These are phyloP conservation scores for Eristalinus aeneus DNA, from an alignment of 2,888 invertebrate genomes.

Conservation along the genomic window DNA sequence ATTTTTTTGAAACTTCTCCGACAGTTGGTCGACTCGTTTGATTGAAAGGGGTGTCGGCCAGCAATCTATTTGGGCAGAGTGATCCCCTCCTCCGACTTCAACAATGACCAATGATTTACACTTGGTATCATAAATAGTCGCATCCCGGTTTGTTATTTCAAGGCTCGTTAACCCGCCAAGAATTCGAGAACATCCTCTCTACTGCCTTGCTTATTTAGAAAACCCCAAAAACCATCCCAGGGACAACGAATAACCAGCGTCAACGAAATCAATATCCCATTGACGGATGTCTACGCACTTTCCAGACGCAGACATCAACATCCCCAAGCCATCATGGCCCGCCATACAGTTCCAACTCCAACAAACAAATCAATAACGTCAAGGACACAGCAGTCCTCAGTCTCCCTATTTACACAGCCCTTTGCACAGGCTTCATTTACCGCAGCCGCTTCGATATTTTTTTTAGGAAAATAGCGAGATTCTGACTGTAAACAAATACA, in stretches of 20 bases:
- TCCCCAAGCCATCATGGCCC: background rate
- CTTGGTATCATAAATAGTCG: background rate
- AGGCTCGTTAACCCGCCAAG: background rate
- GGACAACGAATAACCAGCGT: background rate
- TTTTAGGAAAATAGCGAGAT: background rate
- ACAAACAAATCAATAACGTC: slow-evolving; percentile 16
- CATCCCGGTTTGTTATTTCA: background rate
- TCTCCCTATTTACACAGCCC: background rate
- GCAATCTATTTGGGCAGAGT: background rate
- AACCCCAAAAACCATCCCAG: background rate
- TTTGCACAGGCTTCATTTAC: background rate
- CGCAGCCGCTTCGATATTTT: no score
- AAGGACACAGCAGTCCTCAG: background rate
- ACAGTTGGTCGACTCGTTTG: background rate
- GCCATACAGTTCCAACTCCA: background rate
- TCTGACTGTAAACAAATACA: background rate
- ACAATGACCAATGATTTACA: background rate
- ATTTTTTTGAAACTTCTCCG: background rate
- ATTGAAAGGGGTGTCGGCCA: background rate
- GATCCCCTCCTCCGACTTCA: background rate
- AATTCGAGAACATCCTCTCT: background rate
- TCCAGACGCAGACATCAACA: background rate
- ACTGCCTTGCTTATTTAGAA: background rate
- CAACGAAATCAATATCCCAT: background rate
- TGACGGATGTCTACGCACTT: slow-evolving; percentile 2